Evolutionary conservation across 2,888 invertebrate genomes (phyloP).

Genomic region (Lasius platythorax): DNA sequence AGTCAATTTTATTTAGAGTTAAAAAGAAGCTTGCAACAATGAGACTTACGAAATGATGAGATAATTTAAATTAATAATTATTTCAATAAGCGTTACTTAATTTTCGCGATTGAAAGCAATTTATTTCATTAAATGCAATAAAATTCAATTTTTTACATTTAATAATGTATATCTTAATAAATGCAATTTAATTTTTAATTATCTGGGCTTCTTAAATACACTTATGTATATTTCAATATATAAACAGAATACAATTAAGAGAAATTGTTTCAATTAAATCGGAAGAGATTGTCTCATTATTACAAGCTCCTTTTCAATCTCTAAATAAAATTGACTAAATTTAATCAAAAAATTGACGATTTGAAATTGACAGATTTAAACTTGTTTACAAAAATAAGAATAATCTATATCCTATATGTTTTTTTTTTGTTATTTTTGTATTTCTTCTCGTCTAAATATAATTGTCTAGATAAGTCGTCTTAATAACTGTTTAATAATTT

Average conservation of each 20-base stretch:
- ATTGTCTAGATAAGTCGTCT: neutral
- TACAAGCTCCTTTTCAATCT: neutral
- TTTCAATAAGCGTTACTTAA: slow-evolving; percentile 25
- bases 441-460: no score
- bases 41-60: no score
- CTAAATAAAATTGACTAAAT: neutral
- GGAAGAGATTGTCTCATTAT: neutral
- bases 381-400: no score
- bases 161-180: neutral
- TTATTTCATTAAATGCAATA: slow-evolving; percentile 13
- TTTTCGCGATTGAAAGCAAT: slow-evolving; percentile 1
- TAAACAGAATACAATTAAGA: slow-evolving; percentile 1
- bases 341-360: neutral
- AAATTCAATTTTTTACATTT: neutral
- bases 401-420: no score
- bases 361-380: neutral
- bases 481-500: neutral
- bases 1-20: no score
- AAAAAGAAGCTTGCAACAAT: no score
- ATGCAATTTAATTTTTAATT: slow-evolving; percentile 31
- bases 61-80: no score
- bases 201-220: neutral
- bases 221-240: neutral
- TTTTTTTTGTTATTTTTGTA: no score
- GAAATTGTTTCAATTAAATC: neutral